These are phyloP conservation scores for Sitophilus oryzae DNA, from an alignment of 1,140 invertebrate genomes.

Conservation along the genomic window DNA sequence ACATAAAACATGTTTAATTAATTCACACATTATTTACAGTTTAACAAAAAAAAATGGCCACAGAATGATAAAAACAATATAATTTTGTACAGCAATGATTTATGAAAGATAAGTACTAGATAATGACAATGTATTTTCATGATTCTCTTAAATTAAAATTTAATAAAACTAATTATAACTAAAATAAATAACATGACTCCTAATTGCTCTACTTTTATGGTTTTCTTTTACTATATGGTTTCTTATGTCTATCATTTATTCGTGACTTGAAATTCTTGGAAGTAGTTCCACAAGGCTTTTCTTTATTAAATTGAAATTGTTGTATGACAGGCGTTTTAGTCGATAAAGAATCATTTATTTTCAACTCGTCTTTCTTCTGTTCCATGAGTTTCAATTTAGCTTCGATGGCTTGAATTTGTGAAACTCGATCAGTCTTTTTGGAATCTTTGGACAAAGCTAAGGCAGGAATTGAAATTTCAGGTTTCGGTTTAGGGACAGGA, in stretches of 20 bases:
- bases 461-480: conserved; percentile 67
- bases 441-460: conserved; percentile 66
- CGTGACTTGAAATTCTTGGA: not conserved
- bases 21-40: no score
- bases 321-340: conserved; percentile 59
- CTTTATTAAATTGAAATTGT: conserved; percentile 53
- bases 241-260: conserved; percentile 9
- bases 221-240: conserved; percentile 13
- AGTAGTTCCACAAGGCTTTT: not conserved
- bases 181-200: not conserved
- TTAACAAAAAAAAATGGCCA: no score
- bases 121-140: no score
- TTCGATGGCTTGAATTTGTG: conserved; percentile 80
- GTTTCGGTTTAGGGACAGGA: conserved; percentile 58
- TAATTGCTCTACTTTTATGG: not conserved
- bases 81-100: no score
- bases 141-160: no score
- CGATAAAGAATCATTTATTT: conserved; percentile 61
- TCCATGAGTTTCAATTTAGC: conserved; percentile 79
- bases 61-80: no score
- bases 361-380: conserved; percentile 63
- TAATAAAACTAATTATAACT: not conserved
- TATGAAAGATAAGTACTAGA: no score
- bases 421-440: conserved; percentile 63
- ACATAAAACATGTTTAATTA: no score